Evolutionary conservation across 1,140 invertebrate species (phyloP).

Genomic region (Charaxes varanes): DNA sequence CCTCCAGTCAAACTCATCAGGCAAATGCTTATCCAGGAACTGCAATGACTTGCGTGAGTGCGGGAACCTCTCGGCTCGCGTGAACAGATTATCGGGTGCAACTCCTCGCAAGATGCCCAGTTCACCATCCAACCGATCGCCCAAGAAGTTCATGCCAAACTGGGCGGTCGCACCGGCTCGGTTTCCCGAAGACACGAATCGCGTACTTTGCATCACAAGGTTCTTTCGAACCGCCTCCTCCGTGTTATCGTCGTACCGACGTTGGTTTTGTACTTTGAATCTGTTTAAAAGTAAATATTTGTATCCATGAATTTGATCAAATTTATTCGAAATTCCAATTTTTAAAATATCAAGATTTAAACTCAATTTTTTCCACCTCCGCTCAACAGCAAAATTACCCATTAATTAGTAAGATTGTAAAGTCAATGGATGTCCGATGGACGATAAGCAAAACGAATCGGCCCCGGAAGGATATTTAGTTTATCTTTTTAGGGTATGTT

Average conservation of each 20-base stretch:
- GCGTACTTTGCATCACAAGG: slow-evolving; percentile 27
- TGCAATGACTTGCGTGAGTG: slow-evolving; percentile 12
- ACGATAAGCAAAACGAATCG: too few relatives aligned
- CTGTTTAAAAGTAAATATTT: slow-evolving; percentile 1
- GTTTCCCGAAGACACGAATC: slow-evolving; percentile 34
- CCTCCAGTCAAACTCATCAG: slow-evolving; percentile 34
- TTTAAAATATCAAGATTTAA: too few relatives aligned
- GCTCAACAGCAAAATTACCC: too few relatives aligned
- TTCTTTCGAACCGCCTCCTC: slow-evolving; percentile 43
- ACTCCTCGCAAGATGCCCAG: slow-evolving; percentile 17
- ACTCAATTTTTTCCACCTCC: too few relatives aligned
- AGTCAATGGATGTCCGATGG: too few relatives aligned
- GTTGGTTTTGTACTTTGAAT: slow-evolving; percentile 20
- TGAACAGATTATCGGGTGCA: slow-evolving; percentile 2
- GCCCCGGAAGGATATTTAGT: too few relatives aligned
- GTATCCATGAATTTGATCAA: too few relatives aligned
- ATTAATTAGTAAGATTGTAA: too few relatives aligned
- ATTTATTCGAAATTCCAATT: too few relatives aligned
- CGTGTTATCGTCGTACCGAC: slow-evolving; percentile 25
- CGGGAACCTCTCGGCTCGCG: slow-evolving; percentile 23
- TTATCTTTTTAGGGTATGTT: too few relatives aligned
- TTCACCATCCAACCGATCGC: slow-evolving; percentile 26
- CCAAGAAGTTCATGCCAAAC: slow-evolving; percentile 26
- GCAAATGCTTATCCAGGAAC: slow-evolving; percentile 5
- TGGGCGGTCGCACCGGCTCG: slow-evolving; percentile 28